These are phyloP conservation scores for Caerostris extrusa DNA, from an alignment of 1,140 invertebrate genomes.

Conservation along the genomic window DNA sequence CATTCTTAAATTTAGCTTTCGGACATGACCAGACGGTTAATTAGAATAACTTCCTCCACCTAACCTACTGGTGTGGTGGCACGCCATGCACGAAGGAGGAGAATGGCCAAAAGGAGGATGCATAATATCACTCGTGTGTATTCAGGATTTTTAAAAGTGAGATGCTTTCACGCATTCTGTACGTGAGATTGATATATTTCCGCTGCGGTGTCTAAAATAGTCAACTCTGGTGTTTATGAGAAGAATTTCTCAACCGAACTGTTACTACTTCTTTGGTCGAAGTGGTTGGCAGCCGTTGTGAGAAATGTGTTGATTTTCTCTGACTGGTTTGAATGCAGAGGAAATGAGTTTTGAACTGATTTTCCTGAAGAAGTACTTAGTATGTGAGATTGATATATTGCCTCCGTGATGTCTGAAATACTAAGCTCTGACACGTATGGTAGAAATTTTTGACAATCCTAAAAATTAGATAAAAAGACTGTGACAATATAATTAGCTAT, in stretches of 20 bases:
- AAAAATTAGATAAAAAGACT: too few relatives aligned
- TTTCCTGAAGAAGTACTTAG: neutral
- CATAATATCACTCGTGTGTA: slow-evolving; percentile 4
- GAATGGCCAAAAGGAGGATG: neutral
- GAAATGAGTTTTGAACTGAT: neutral
- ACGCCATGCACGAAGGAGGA: neutral
- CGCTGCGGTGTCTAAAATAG: neutral
- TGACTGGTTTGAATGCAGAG: too few relatives aligned
- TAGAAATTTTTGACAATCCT: too few relatives aligned
- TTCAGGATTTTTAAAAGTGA: slow-evolving; percentile 27
- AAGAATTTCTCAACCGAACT: slow-evolving; percentile 22
- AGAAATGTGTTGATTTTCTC: neutral
- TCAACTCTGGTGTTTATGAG: slow-evolving; percentile 17
- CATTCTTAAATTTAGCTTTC: slow-evolving; percentile 76
- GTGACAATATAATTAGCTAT: too few relatives aligned
- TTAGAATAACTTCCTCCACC: slow-evolving; percentile 68
- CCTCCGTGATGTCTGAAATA: too few relatives aligned
- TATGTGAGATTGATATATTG: too few relatives aligned
- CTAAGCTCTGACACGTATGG: too few relatives aligned
- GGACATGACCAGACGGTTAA: slow-evolving; percentile 72
- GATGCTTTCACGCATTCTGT: slow-evolving; percentile 55
- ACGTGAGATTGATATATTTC: slow-evolving; percentile 41
- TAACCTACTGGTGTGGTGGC: neutral
- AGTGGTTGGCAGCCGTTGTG: neutral
- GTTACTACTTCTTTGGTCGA: neutral